Evolutionary conservation across 2,797 vertebrate genomes (phyloP).

Genomic region (Hypotaenidia philippensis): DNA sequence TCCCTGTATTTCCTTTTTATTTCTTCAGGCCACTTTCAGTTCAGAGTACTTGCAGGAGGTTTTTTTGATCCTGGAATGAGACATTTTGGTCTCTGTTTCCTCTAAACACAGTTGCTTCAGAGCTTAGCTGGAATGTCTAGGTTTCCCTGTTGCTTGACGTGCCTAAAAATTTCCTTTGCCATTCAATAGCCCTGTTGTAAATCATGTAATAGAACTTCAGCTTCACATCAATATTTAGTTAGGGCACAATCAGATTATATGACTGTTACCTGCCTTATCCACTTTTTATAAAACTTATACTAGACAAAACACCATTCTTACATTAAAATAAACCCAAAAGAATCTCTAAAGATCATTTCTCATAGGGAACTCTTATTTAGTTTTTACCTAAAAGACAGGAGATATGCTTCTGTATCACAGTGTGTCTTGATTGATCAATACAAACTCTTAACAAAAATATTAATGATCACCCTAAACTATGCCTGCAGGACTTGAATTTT

Average conservation of each 20-base stretch:
- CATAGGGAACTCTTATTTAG: not conserved
- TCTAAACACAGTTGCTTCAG: not conserved
- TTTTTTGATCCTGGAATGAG: not conserved
- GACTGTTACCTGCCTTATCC: not conserved
- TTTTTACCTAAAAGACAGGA: not conserved
- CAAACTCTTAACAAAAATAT: not conserved
- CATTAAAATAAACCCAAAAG: not conserved
- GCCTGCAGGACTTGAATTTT: not conserved
- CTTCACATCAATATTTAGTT: not conserved
- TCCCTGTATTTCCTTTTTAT: not conserved
- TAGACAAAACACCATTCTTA: not conserved
- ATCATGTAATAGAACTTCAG: not conserved
- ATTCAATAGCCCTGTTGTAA: not conserved
- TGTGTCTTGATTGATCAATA: not conserved
- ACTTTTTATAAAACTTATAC: not conserved
- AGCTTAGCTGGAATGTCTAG: not conserved
- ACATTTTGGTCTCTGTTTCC: not conserved
- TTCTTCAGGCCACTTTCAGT: not conserved
- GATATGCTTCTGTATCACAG: not conserved
- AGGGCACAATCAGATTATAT: not conserved
- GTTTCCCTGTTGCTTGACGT: not conserved
- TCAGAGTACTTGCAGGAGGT: not conserved
- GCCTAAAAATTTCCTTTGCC: not conserved
- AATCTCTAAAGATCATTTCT: not conserved
- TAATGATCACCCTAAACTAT: not conserved